Evolutionary conservation across 2,888 invertebrate genomes (phyloP).

Genomic region (Shargacucullia verbasci): DNA sequence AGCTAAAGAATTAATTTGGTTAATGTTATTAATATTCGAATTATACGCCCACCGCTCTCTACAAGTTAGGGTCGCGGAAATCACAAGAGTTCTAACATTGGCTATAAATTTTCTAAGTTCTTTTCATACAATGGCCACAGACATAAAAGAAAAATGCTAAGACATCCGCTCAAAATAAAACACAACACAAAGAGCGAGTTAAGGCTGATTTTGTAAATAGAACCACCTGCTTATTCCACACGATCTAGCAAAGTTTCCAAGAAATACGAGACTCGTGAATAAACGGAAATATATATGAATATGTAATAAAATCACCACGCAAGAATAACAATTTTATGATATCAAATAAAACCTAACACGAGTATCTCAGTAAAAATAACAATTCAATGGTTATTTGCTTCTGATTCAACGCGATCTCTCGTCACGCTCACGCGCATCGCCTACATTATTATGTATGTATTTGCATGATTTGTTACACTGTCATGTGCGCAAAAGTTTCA

Average conservation of each 20-base stretch:
- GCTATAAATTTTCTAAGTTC: too few species aligned
- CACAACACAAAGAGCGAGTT: not conserved
- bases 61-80: too few species aligned
- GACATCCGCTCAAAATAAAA: not conserved
- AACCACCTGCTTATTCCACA: slow-evolving; percentile 25
- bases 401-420: slow-evolving; percentile 31
- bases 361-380: slow-evolving; percentile 37
- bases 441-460: slow-evolving; percentile 25
- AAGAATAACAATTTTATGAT: slow-evolving; percentile 40
- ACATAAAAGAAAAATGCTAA: not conserved
- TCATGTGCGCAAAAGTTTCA: slow-evolving; percentile 13
- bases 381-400: slow-evolving; percentile 43
- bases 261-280: slow-evolving; percentile 6
- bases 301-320: slow-evolving; percentile 39
- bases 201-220: not conserved
- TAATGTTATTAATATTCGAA: too few species aligned
- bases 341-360: slow-evolving; percentile 46
- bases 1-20: too few species aligned
- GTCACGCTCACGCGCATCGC: slow-evolving; percentile 27
- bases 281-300: slow-evolving; percentile 39
- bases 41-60: too few species aligned
- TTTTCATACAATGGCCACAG: not conserved
- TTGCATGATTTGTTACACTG: slow-evolving; percentile 51
- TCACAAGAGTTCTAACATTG: too few species aligned
- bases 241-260: slow-evolving; percentile 12